Percentiles rank a stretch among this genome's conserved stretches.
Evolutionary conservation across 1,140 invertebrate genomes (phyloP).

Genomic region (Drosophila serrata): DNA sequence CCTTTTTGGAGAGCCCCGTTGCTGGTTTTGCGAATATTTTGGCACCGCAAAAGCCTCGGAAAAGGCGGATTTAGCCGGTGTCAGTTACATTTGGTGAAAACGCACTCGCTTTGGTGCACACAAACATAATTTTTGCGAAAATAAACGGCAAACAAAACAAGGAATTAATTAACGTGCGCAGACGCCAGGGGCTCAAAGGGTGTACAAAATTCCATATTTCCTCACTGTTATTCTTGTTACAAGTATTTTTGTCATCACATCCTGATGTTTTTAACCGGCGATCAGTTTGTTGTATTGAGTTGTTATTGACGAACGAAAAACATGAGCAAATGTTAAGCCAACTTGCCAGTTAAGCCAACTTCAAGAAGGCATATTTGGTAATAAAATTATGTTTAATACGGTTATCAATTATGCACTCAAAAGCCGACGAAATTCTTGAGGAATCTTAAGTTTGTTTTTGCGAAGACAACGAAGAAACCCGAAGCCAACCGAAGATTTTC

Average conservation of each 20-base stretch:
- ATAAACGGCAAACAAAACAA: slow-evolving; percentile 17
- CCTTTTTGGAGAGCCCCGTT: slow-evolving; percentile 62
- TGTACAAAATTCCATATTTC: neutral
- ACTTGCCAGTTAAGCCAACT: too few species aligned
- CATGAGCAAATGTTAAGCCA: neutral
- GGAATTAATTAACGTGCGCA: slow-evolving; percentile 10
- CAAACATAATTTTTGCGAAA: neutral
- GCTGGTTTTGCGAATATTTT: slow-evolving; percentile 32
- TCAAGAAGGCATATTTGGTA: too few species aligned
- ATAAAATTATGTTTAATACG: too few species aligned
- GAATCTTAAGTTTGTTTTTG: too few species aligned
- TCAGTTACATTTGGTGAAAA: slow-evolving; percentile 9
- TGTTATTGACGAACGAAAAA: neutral
- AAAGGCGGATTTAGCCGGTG: slow-evolving; percentile 18
- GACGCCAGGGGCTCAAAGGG: slow-evolving; percentile 1
- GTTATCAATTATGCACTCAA: too few species aligned
- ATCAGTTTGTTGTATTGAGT: slow-evolving; percentile 3
- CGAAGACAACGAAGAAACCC: too few species aligned
- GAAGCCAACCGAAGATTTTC: too few species aligned
- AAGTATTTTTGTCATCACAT: neutral
- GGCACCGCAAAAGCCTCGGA: neutral
- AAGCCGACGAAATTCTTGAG: too few species aligned
- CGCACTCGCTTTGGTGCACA: slow-evolving; percentile 4
- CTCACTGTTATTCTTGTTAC: neutral
- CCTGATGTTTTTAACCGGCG: slow-evolving; percentile 1